phyloP scores from a whole-genome alignment of 2,113 vertebrate species.

The Paradisaea rubra region DNA sequence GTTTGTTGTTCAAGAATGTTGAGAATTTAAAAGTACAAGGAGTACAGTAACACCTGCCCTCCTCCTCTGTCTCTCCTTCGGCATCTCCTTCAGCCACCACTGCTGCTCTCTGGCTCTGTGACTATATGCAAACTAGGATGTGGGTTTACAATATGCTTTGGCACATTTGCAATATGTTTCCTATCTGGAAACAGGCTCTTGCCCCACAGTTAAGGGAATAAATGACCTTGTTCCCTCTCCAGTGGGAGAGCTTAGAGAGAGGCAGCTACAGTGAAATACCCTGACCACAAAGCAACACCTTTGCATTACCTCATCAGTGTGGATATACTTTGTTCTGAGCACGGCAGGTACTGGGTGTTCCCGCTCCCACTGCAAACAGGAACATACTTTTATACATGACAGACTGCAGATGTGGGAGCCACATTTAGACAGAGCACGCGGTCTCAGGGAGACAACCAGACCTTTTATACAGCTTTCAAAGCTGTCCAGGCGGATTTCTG shows the following conservation, averaged over 20 bases:
- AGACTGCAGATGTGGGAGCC: constrained; percentile 20
- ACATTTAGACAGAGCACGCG: constrained; percentile 38
- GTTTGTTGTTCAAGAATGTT: background rate
- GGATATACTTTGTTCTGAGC: background rate
- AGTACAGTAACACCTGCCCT: background rate
- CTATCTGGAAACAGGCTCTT: background rate
- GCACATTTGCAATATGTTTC: background rate
- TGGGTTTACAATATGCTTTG: background rate
- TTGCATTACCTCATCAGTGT: background rate
- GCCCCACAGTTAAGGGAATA: background rate
- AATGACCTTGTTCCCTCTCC: background rate
- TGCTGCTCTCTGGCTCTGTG: background rate
- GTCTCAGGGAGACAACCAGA: constrained; percentile 21
- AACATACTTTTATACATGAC: constrained; percentile 32
- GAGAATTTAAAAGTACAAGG: background rate
- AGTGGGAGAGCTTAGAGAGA: background rate
- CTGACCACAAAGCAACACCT: background rate
- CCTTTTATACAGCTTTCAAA: constrained; percentile 37
- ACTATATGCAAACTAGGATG: background rate
- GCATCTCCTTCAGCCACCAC: background rate
- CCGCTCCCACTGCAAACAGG: background rate
- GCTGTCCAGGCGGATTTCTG: constrained; percentile 17
- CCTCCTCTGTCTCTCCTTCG: background rate
- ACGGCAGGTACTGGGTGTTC: constrained; percentile 47
- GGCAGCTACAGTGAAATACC: background rate